Conservation (phyloP, 2,113 vertebrate genomes). For the Nothoprocta pentlandii region DNA sequence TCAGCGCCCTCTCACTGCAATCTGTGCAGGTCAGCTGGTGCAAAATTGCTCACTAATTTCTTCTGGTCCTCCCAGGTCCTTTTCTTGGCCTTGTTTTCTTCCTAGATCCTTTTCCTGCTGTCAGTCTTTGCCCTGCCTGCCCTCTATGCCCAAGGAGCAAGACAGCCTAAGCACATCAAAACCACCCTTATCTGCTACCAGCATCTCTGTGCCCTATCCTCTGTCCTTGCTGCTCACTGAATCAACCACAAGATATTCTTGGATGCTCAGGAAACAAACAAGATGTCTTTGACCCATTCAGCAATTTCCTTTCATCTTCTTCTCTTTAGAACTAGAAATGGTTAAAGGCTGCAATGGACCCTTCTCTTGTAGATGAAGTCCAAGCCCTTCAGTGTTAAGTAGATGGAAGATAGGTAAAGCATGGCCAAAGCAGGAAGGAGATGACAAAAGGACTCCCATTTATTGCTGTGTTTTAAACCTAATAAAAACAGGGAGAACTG, state of each 20-base stretch:
- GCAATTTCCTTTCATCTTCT: neutral
- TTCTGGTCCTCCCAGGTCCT: neutral
- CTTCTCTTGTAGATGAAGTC: neutral
- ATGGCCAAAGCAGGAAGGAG: neutral
- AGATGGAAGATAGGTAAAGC: constrained; percentile 10
- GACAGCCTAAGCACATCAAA: neutral
- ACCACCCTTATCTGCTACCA: neutral
- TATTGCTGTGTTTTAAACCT: neutral
- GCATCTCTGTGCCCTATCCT: neutral
- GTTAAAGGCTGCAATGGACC: neutral
- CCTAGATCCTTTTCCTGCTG: neutral
- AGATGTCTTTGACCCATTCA: neutral
- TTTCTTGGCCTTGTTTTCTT: neutral
- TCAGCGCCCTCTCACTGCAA: neutral
- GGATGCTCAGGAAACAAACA: neutral
- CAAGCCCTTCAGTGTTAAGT: neutral
- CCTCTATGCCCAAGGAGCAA: no score
- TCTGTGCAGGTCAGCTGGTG: accelerated
- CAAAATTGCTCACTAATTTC: neutral
- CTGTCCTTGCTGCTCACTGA: neutral
- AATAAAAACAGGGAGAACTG: neutral
- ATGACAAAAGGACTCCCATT: neutral
- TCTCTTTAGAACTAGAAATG: accelerated
- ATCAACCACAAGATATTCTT: neutral
- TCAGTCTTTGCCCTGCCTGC: no score